These are phyloP conservation scores for Caenorhabditis uteleia DNA, from an alignment of 2,888 invertebrate genomes.

Conservation along the genomic window DNA sequence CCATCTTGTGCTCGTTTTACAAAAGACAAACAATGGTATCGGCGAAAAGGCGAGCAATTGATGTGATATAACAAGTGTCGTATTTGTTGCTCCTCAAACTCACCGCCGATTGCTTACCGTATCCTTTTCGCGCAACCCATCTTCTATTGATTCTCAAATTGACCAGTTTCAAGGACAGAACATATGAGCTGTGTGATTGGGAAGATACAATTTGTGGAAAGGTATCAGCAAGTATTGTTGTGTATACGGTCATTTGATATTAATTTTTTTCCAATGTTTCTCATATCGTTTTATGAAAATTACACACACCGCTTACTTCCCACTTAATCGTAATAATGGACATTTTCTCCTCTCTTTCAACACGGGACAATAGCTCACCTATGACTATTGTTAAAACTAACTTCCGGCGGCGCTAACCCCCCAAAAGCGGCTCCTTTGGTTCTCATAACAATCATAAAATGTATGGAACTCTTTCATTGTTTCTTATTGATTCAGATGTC, in stretches of 20 bases:
- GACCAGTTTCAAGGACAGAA: too few species aligned
- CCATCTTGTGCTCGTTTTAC: not conserved
- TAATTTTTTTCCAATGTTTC: too few species aligned
- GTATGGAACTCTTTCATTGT: not conserved
- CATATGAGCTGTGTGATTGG: too few species aligned
- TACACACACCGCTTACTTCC: too few species aligned
- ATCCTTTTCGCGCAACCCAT: slow-evolving; percentile 29
- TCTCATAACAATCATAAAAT: too few species aligned
- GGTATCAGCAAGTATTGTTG: too few species aligned
- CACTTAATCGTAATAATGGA: not conserved
- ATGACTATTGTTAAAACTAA: slow-evolving; percentile 34
- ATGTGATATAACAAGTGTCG: slow-evolving; percentile 41
- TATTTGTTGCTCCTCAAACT: slow-evolving; percentile 21
- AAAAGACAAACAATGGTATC: slow-evolving; percentile 10
- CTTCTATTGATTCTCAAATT: too few species aligned
- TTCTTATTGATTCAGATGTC: not conserved
- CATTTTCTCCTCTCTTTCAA: not conserved
- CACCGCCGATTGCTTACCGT: slow-evolving; percentile 14
- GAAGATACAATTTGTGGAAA: too few species aligned
- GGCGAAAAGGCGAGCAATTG: slow-evolving; percentile 31
- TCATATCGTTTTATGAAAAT: too few species aligned
- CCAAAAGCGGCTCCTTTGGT: too few species aligned
- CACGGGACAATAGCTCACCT: slow-evolving; percentile 8
- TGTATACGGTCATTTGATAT: too few species aligned
- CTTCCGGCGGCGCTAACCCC: slow-evolving; percentile 40